These are phyloP conservation scores for Todiramphus saurophagus DNA, from an alignment of 2,113 vertebrate species.

Conservation along the genomic window DNA sequence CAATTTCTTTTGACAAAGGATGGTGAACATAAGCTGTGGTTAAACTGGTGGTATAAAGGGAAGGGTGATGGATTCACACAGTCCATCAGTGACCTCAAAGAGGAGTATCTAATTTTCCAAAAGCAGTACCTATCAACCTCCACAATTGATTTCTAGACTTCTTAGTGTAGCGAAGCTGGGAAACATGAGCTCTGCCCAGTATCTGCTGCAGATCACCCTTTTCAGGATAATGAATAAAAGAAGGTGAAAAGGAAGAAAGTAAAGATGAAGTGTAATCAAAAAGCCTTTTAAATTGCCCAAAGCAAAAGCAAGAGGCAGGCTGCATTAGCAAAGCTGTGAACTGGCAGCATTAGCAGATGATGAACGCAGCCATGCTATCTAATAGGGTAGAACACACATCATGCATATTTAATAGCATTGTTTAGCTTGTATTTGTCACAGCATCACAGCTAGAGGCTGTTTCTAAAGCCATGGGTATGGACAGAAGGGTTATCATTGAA, in stretches of 20 bases:
- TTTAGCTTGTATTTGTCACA: neutral
- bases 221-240: neutral
- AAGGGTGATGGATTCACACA: neutral
- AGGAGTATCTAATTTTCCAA: neutral
- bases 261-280: neutral
- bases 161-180: neutral
- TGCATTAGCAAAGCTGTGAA: neutral
- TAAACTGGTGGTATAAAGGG: neutral
- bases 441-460: neutral
- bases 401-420: conserved; percentile 31
- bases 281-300: neutral
- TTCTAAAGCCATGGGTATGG: neutral
- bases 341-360: neutral
- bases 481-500: neutral
- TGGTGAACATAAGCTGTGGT: neutral
- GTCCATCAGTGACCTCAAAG: neutral
- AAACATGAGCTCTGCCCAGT: neutral
- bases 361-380: neutral
- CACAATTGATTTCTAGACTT: neutral
- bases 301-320: neutral
- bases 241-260: neutral
- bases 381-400: neutral
- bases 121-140: neutral
- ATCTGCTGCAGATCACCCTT: neutral
- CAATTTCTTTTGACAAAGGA: neutral